phyloP scores from a whole-genome alignment of 2,888 invertebrate species.

The Metallyticus violacea region DNA sequence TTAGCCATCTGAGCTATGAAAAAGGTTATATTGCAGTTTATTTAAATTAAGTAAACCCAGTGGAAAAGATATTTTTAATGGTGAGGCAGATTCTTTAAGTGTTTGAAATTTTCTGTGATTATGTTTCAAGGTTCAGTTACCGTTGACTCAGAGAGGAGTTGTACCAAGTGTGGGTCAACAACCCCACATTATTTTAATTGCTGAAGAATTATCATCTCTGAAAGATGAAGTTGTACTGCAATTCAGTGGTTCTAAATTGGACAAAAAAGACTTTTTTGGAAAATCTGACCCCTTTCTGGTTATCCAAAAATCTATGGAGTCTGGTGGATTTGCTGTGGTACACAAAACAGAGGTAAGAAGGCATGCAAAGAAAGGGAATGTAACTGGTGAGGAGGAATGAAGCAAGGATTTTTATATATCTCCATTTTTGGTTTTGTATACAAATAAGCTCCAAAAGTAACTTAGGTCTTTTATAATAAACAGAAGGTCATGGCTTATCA shows the following conservation, averaged over 20 bases:
- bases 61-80: no score
- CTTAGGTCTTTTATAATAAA: no score
- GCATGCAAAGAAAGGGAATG: not conserved
- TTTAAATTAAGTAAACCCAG: no score
- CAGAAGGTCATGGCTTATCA: no score
- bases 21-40: no score
- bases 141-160: conserved; percentile 31
- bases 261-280: conserved; percentile 44
- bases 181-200: conserved; percentile 39
- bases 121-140: conserved; percentile 36
- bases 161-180: conserved; percentile 26
- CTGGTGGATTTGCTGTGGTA: conserved; percentile 47
- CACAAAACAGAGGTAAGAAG: conserved; percentile 52
- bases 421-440: no score
- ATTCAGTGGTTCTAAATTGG: conserved; percentile 42
- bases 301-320: conserved; percentile 46
- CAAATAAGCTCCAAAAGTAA: no score
- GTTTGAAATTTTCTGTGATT: not conserved
- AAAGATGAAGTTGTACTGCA: conserved; percentile 44
- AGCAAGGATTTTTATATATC: no score
- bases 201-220: conserved; percentile 44
- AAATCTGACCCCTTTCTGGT: conserved; percentile 45
- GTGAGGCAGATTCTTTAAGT: no score
- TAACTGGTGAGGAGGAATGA: not conserved
- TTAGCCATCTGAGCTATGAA: no score